Percentiles rank a stretch among this genome's conserved stretches.
These are phyloP conservation scores for Octonoba sinensis DNA, from an alignment of 2,888 invertebrate genomes.

Conservation along the genomic window DNA sequence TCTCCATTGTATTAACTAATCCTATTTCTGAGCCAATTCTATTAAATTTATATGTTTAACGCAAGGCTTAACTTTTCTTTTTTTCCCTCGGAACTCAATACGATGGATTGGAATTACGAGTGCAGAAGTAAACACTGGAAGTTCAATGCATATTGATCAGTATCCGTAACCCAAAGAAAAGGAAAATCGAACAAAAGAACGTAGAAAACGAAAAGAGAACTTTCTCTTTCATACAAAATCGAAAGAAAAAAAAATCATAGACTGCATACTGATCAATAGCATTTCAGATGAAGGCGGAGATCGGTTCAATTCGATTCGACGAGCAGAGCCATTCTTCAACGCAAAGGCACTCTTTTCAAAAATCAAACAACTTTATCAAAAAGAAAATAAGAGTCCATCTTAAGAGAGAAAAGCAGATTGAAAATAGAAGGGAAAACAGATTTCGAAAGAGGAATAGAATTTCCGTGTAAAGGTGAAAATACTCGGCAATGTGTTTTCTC, in stretches of 20 bases:
- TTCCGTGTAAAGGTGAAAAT: conserved; percentile 57
- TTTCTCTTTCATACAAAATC: conserved; percentile 10
- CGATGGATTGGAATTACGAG: conserved; percentile 54
- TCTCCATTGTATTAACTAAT: too few relatives aligned
- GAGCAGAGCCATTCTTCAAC: conserved; percentile 42
- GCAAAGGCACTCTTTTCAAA: conserved; percentile 52
- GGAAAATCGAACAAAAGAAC: conserved; percentile 11
- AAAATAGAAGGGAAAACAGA: conserved; percentile 61
- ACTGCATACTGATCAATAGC: conserved; percentile 62
- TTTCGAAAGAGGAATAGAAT: conserved; percentile 50
- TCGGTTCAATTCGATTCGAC: conserved; percentile 48
- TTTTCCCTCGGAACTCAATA: not conserved
- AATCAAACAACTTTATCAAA: conserved; percentile 64
- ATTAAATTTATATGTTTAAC: conserved; percentile 57
- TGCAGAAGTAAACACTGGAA: conserved; percentile 58
- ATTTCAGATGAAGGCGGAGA: conserved; percentile 54
- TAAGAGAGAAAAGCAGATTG: conserved; percentile 48
- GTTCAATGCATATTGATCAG: conserved; percentile 62
- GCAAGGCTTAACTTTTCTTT: not conserved
- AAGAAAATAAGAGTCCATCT: conserved; percentile 45
- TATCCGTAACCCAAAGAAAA: conserved; percentile 15
- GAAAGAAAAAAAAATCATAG: conserved; percentile 40
- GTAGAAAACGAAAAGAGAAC: conserved; percentile 10
- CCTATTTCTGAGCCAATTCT: conserved; percentile 31
- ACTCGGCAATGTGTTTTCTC: conserved; percentile 49